Base-by-base conservation (phyloP, 2,888 invertebrate genomes). In the Mamestra brassicae region DNA sequence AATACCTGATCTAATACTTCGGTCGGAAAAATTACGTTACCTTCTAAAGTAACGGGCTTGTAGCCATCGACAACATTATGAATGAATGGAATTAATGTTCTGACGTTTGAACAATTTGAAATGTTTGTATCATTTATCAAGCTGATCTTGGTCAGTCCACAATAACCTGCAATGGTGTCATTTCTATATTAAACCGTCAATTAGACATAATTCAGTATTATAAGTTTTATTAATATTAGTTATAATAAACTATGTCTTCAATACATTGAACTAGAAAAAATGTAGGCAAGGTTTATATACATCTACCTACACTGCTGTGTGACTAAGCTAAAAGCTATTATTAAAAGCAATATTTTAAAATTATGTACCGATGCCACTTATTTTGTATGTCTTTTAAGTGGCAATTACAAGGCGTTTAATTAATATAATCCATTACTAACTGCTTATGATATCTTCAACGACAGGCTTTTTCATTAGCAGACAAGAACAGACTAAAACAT, bases 251-350 rank as follows among this genome's bases (percentile, higher is more conserved):
- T 26, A 15, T 42, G 60, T 7, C 52, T 63, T 5, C 10, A 47
- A 65, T 78, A 85, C 71, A 17, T 55, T 58, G 8, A 54, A 64
- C 38, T 63, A 60, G 10, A 62, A 36, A 52, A 77, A 79, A 61
- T 74, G 74, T 66, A 85, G 66, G 67, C 57, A 42, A 78, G 65
- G 54, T 57, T 62, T 67, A 66, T 26, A 71, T 61, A 55, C 62
- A 52, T 64, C 50, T 76, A 67, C 86, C 82, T 76, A 85, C 84
- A 70, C 73, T 42, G 10, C 13, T 45, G 10, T 61, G 45, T 77
- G 55, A 47, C 62, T 55, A 65, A 68, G 36, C 10, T 65, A 60
- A 60, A 78, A 77, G n/a, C 57, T 66, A 62, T 55, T 10, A 58
- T 8, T 61, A 57, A n/a, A 75, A 65, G 55, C n/a, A 55, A 50